These are phyloP conservation scores for Melanotaenia boesemani DNA, from an alignment of 2,797 vertebrate species.

Conservation along the genomic window DNA sequence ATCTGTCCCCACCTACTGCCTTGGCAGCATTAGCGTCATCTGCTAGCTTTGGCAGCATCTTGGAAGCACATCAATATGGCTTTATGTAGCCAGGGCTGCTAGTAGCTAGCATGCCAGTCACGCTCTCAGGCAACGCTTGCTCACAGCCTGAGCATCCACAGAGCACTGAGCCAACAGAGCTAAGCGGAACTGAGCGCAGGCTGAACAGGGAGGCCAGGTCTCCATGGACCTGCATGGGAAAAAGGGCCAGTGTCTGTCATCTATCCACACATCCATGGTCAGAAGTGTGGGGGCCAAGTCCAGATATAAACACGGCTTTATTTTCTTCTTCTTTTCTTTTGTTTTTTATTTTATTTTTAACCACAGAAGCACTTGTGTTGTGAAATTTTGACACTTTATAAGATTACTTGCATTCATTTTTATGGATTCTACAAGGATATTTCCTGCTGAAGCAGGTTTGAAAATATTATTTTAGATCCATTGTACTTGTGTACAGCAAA, in stretches of 20 bases:
- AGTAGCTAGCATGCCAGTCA: conserved; percentile 85
- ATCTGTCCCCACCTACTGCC: conserved; percentile 88
- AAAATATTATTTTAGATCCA: neutral
- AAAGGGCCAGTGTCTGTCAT: conserved; percentile 72
- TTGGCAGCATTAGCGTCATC: conserved; percentile 86
- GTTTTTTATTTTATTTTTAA: neutral
- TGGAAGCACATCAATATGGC: conserved; percentile 87
- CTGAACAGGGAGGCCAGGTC: conserved; percentile 78
- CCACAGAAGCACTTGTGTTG: conserved; percentile 19
- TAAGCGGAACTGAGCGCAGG: conserved; percentile 71
- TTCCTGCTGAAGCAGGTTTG: neutral
- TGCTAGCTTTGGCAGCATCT: conserved; percentile 85
- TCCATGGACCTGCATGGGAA: conserved; percentile 62
- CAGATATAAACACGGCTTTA: conserved; percentile 57
- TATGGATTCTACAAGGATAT: neutral
- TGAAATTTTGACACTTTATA: conserved; percentile 40
- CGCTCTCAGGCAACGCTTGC: conserved; percentile 76
- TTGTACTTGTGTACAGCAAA: neutral
- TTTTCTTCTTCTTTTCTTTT: conserved; percentile 37
- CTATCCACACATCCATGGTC: conserved; percentile 67
- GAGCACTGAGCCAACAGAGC: conserved; percentile 78
- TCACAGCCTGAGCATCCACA: conserved; percentile 76
- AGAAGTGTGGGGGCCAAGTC: conserved; percentile 64
- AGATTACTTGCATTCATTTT: conserved; percentile 9
- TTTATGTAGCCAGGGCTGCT: conserved; percentile 83